Conservation (phyloP, 2,888 invertebrate species). For the Drosophila yooni region DNA sequence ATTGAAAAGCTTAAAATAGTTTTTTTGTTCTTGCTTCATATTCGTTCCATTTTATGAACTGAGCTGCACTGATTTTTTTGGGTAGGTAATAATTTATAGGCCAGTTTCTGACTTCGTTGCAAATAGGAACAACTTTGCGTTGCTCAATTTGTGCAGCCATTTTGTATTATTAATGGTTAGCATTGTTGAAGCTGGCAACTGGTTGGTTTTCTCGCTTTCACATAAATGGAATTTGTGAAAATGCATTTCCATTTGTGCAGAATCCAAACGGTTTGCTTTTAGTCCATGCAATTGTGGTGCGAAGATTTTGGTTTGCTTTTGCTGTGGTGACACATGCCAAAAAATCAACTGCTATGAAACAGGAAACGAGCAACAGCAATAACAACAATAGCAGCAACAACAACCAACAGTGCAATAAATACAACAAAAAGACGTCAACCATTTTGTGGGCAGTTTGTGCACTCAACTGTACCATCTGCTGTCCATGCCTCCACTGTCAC, state of each 20-base stretch:
- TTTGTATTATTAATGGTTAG: slow-evolving; percentile 57
- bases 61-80: slow-evolving; percentile 41
- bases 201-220: slow-evolving; percentile 41
- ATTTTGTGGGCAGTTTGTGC: slow-evolving; percentile 70
- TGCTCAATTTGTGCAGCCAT: slow-evolving; percentile 54
- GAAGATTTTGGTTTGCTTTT: slow-evolving; percentile 55
- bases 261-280: slow-evolving; percentile 13
- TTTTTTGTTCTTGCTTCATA: slow-evolving; percentile 18
- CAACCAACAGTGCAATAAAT: slow-evolving; percentile 12
- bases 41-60: slow-evolving; percentile 56
- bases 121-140: slow-evolving; percentile 34
- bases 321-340: slow-evolving; percentile 69
- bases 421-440: slow-evolving; percentile 52
- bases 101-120: slow-evolving; percentile 30
- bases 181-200: slow-evolving; percentile 45
- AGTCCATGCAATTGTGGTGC: slow-evolving; percentile 32
- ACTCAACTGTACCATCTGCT: slow-evolving; percentile 64
- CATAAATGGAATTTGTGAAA: slow-evolving; percentile 53
- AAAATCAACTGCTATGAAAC: slow-evolving; percentile 60
- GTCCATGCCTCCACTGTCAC: slow-evolving; percentile 17
- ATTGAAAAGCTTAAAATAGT: slow-evolving; percentile 21
- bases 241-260: slow-evolving; percentile 55
- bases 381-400: slow-evolving; percentile 12
- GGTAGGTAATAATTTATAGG: slow-evolving; percentile 65
- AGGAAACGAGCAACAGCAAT: slow-evolving; percentile 49